These are phyloP conservation scores for Tympanoctomys barrerae DNA, from an alignment of 2,797 vertebrate genomes.

Conservation along the genomic window DNA sequence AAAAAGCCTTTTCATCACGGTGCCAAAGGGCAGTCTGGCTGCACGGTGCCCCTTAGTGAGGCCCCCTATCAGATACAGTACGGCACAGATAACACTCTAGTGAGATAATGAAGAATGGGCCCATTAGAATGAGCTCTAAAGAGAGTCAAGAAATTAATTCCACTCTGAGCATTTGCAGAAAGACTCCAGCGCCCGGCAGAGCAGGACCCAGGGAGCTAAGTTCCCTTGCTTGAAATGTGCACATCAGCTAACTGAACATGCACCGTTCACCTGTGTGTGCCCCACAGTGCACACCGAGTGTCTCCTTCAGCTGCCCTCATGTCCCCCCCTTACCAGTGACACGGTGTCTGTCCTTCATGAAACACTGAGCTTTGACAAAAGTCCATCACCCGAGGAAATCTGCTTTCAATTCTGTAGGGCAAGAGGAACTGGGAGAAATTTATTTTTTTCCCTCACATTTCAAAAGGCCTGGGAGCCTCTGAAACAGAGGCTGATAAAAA, in stretches of 20 bases:
- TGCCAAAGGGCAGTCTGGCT: conserved; percentile 56
- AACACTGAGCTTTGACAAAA: background rate
- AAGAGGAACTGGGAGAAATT: background rate
- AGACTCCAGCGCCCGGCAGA: background rate
- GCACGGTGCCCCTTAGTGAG: background rate
- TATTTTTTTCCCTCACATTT: background rate
- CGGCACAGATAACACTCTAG: fast-evolving
- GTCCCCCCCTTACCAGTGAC: background rate
- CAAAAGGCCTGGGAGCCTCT: background rate
- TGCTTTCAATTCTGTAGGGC: background rate
- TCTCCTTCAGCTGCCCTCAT: background rate
- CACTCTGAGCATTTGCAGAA: conserved; percentile 50
- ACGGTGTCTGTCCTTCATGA: background rate
- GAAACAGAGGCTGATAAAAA: conserved; percentile 18
- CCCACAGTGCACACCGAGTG: background rate
- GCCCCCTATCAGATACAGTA: conserved; percentile 50
- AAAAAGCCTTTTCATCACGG: conserved; percentile 7
- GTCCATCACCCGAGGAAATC: background rate
- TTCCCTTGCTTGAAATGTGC: fast-evolving
- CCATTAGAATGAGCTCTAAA: conserved; percentile 32
- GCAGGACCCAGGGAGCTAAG: fast-evolving
- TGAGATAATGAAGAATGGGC: conserved; percentile 65
- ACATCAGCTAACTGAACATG: background rate
- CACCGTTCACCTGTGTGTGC: background rate
- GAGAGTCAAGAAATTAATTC: conserved; percentile 64